Evolutionary conservation across 2,888 invertebrate genomes (phyloP), one percentile per base, ranked within the genome.

Genomic region (Sinotaia quadrata): DNA sequence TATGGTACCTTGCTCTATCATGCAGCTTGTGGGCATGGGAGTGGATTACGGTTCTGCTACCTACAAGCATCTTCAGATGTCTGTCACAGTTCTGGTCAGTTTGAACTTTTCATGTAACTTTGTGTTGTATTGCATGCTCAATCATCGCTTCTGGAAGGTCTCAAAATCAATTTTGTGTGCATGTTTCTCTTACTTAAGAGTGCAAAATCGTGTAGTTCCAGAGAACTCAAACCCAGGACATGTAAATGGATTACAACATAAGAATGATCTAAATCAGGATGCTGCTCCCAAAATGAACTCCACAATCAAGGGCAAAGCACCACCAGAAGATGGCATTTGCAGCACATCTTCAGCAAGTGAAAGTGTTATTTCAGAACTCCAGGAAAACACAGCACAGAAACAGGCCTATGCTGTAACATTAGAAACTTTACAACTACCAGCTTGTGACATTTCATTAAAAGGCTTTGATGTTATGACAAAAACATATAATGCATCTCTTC

Each of bases 21-120:
- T 72, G 49, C 65, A 68, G 57, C 57, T 72, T 7, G 51, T 72
- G 24, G 68, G 68, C 33, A 62, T 65, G 54, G 49, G 33, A 21
- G 31, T 63, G 31, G 24, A 41, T n/a, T 68, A 59, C 37, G 34
- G 52, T 15, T 68, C 72, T 7, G 57, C 44, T 24, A 15, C 49
- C 27, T 72, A 60, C 69, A 54, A 18, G 24, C 61, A 31, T 44
- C 51, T 69, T 34, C 60, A 59, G 29, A 34, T 73, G 34, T 62
- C 58, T 24, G 65, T 67, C 37, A 63, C 67, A 36, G 56, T 63
- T 15, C 66, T 69, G 10, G 54, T 69, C 41, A 58, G 61, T 44
- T 21, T 67, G 24, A 73, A 72, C 66, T 72, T 68, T 41, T 63
- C 72, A 3, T 68, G 72, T 41, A 72, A 72, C 51, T 72, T 72